Conservation (phyloP, 2,797 vertebrate species). For the Cyclura pinguis region DNA sequence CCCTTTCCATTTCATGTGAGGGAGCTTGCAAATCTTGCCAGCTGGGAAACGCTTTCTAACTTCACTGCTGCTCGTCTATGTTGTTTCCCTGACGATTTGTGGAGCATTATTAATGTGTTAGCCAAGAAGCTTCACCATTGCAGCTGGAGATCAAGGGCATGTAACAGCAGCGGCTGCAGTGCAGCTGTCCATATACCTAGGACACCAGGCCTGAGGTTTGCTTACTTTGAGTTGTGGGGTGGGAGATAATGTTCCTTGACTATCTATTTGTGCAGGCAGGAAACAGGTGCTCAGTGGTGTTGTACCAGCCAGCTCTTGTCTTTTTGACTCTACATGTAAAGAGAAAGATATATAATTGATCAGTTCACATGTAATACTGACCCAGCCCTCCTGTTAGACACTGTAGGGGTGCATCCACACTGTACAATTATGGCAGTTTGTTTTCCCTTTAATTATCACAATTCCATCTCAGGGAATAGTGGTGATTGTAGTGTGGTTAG, state of each 20-base stretch:
- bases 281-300: neutral
- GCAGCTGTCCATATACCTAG: neutral
- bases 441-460: too few relatives aligned
- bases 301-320: neutral
- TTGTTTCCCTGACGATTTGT: slow-evolving; percentile 36
- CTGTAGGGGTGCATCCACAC: too few relatives aligned
- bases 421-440: too few relatives aligned
- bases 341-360: neutral
- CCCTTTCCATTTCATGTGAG: neutral
- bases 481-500: too few relatives aligned
- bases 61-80: slow-evolving; percentile 33
- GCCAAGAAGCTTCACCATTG: neutral
- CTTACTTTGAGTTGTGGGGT: too few relatives aligned
- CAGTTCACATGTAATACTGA: neutral
- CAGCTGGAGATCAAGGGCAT: slow-evolving; percentile 29
- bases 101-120: slow-evolving; percentile 25
- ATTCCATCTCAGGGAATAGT: too few relatives aligned
- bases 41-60: neutral
- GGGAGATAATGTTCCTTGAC: neutral
- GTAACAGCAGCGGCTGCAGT: slow-evolving; percentile 7
- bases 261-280: neutral
- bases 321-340: neutral
- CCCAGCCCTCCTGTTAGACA: too few relatives aligned
- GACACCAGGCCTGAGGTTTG: neutral
- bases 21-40: neutral